phyloP scores from a whole-genome alignment of 2,113 vertebrate genomes.

The Tragelaphus buxtoni region DNA sequence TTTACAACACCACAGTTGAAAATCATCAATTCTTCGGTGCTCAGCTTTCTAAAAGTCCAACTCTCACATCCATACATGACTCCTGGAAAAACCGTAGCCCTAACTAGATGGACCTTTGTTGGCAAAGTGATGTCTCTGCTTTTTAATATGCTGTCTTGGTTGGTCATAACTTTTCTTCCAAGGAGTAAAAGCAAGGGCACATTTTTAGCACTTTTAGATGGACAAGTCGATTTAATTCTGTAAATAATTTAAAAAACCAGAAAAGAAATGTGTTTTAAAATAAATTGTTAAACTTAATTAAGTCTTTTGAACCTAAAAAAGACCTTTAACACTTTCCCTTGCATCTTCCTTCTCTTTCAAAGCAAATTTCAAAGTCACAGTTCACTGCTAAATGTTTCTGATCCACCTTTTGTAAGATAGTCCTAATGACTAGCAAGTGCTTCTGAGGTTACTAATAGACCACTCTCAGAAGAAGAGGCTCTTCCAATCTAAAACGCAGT shows the following conservation, averaged over 20 bases:
- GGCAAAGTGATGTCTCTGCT: not conserved
- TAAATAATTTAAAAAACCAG: not conserved
- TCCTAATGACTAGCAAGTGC: not conserved
- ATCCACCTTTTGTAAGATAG: not conserved
- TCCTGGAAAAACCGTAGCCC: not conserved
- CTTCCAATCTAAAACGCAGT: not conserved
- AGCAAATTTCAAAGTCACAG: not conserved
- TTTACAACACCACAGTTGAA: not conserved
- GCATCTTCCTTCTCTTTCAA: not conserved
- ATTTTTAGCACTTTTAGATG: not conserved
- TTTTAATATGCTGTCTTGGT: not conserved
- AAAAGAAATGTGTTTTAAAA: not conserved
- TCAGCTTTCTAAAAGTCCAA: not conserved
- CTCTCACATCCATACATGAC: not conserved
- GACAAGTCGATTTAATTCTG: not conserved
- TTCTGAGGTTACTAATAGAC: not conserved
- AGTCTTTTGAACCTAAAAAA: not conserved
- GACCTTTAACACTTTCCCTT: not conserved
- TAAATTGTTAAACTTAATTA: not conserved
- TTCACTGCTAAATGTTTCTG: not conserved
- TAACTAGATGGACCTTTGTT: not conserved
- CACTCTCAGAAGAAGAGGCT: not conserved
- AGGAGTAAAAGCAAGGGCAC: not conserved
- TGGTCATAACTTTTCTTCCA: not conserved
- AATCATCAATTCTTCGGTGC: not conserved